These are phyloP conservation scores for Mormyrus iriodes DNA, from an alignment of 2,113 vertebrate genomes.

Conservation along the genomic window DNA sequence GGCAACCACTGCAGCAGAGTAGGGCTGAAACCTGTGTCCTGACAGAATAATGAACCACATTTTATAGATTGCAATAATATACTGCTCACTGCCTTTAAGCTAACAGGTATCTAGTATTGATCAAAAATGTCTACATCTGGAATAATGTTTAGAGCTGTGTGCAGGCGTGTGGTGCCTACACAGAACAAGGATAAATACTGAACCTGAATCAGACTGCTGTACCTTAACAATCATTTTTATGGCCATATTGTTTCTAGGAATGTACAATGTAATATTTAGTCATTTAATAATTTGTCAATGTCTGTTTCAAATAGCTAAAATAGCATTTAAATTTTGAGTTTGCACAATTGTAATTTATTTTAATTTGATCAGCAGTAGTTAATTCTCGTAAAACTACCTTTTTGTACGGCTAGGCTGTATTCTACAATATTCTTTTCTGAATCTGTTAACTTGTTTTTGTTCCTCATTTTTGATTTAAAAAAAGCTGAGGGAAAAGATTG, in stretches of 20 bases:
- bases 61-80: not conserved
- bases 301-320: not conserved
- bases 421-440: not conserved
- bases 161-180: not conserved
- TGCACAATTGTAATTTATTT: not conserved
- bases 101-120: no score
- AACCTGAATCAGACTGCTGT: not conserved
- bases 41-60: not conserved
- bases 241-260: not conserved
- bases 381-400: not conserved
- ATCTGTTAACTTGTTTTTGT: constrained; percentile 29
- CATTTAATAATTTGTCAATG: not conserved
- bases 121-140: no score
- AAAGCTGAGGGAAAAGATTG: not conserved
- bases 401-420: not conserved
- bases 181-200: not conserved
- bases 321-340: not conserved
- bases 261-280: not conserved
- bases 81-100: no score
- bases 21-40: not conserved
- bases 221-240: not conserved
- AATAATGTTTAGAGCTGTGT: no score
- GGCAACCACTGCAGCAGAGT: not conserved
- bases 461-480: constrained; percentile 25
- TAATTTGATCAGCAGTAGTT: not conserved